A percentile compares a stretch with the other conserved stretches of the same genome.
These are phyloP conservation scores for Myotis lucifugus DNA, from an alignment of 2,113 vertebrate genomes.

Conservation along the genomic window DNA sequence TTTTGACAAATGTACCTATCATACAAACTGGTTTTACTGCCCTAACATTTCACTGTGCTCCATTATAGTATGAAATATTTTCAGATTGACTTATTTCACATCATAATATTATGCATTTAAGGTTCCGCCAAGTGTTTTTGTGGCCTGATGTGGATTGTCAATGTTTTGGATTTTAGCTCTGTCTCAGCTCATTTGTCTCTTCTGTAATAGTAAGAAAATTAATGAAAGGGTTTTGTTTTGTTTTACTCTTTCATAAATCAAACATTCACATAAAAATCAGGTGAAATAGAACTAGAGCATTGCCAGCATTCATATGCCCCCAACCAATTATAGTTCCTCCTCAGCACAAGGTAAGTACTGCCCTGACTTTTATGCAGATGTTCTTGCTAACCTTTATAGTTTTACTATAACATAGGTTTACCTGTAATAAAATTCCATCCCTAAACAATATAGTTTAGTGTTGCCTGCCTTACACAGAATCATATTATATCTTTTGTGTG, in stretches of 20 bases:
- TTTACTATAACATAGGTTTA: not conserved
- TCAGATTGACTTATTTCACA: too few relatives aligned
- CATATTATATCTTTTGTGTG: not conserved
- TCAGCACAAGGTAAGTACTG: not conserved
- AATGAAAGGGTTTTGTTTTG: not conserved
- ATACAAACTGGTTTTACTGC: too few relatives aligned
- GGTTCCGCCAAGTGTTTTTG: too few relatives aligned
- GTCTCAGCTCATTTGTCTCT: not conserved
- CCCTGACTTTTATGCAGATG: not conserved
- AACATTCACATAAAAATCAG: not conserved
- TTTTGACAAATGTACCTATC: too few relatives aligned
- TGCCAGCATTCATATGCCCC: not conserved
- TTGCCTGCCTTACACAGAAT: not conserved
- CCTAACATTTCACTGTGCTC: too few relatives aligned
- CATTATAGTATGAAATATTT: too few relatives aligned
- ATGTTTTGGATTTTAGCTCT: not conserved
- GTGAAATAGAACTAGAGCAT: not conserved
- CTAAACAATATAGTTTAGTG: not conserved
- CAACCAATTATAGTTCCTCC: not conserved
- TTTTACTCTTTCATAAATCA: not conserved
- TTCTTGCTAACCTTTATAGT: not conserved
- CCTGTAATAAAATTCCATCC: not conserved
- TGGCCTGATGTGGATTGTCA: too few relatives aligned
- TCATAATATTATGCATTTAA: too few relatives aligned
- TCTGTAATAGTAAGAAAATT: not conserved